Conservation (phyloP, 2,888 invertebrate species). For the Leptopilina myrica region DNA sequence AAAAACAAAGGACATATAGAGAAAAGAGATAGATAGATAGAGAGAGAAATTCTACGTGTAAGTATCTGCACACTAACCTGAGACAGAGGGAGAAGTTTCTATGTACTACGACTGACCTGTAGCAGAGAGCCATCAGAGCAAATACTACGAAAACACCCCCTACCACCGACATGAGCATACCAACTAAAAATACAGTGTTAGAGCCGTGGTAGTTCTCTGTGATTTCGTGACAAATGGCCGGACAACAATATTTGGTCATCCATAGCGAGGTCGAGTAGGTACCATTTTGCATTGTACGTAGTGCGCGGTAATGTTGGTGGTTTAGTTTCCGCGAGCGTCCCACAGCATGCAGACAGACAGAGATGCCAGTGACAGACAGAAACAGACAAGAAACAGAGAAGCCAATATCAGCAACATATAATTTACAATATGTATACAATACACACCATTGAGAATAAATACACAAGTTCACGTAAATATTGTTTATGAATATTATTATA, state of each 20-base stretch:
- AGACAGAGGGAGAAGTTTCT: conserved; percentile 99
- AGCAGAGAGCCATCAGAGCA: conserved; percentile 99
- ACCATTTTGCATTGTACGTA: conserved; percentile 51
- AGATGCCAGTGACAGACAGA: conserved; percentile 79
- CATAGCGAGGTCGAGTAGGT: conserved; percentile 42
- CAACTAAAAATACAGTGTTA: conserved; percentile 98
- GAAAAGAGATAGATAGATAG: conserved; percentile 48
- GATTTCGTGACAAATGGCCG: conserved; percentile 60
- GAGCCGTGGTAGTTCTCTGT: conserved; percentile 98
- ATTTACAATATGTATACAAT: conserved; percentile 54
- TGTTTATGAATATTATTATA: no score
- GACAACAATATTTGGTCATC: conserved; percentile 42
- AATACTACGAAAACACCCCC: conserved; percentile 99
- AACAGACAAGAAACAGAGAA: conserved; percentile 79
- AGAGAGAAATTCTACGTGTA: conserved; percentile 71
- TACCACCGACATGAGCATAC: conserved; percentile 98
- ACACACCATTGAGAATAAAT: conserved; percentile 53
- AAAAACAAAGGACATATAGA: conserved; percentile 59
- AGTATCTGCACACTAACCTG: conserved; percentile 96
- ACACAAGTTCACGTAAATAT: conserved; percentile 27
- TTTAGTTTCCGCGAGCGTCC: conserved; percentile 75
- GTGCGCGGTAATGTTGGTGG: conserved; percentile 58
- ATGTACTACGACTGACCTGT: conserved; percentile 99
- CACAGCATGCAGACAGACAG: conserved; percentile 80
- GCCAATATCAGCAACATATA: conserved; percentile 75